Evolutionary conservation across 2,888 invertebrate genomes (phyloP), one percentile per base, ranked within the genome.

Genomic region (Apotomis betuletana): DNA sequence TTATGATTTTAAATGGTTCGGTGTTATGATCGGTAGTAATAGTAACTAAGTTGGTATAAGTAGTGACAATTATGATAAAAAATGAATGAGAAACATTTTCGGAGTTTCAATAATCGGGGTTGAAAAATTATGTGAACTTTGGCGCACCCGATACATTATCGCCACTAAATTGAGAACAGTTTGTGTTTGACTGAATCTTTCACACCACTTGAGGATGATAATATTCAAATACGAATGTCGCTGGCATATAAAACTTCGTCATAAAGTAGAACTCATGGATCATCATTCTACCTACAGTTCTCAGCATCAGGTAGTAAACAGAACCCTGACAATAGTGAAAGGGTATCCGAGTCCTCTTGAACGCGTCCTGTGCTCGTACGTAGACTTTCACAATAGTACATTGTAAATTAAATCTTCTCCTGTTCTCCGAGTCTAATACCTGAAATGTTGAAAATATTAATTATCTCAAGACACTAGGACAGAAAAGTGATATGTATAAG

Each of bases 301-400:
- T 74, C 54, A 86, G 75, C 78, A 85, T 80, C 15, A 87, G 59
- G 2, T 82, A 72, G 3, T 64, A 72, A 0, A 85, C 67, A 2
- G 73, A 65, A 3, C 90, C 90, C 67, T 90, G 89, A 62, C 90
- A 90, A 67, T 90, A 90, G 77, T 89, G 88, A 4, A 90, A 13
- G 0, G 89, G 90, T 0, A 89, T 59, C 0, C 89, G 85, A 67
- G 82, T 82, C 63, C 75, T 83, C 4, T 75, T 74, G 52, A 90
- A 86, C 55, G 81, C 5, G 69, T 76, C 85, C 52, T 77, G 83
- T 52, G 62, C 59, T 0, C 87, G 79, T 0, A 85, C 84, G 69
- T 79, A 87, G 0, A 83, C 68, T 44, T 79, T 87, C 84, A 90
- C 80, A 5, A 89, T 79, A 1, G 89, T 67, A 67, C 90, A 90